Evolutionary conservation across 2,797 vertebrate genomes (phyloP).

Genomic region (Enteromius paludinosus): DNA sequence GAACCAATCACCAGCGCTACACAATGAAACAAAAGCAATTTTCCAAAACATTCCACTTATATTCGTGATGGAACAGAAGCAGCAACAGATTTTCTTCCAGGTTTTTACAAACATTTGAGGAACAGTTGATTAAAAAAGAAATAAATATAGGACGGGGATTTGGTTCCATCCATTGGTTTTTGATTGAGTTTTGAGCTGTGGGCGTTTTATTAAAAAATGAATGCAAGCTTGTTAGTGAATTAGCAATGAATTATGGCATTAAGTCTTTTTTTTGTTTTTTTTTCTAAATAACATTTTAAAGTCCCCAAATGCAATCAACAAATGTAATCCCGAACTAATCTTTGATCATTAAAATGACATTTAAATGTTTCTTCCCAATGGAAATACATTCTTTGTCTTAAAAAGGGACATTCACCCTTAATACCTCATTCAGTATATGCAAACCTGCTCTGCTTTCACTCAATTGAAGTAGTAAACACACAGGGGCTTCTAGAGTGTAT

Average conservation of each 20-base stretch:
- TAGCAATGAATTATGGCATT: not conserved
- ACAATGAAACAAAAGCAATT: not conserved
- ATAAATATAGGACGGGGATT: not conserved
- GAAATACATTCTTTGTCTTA: too few species aligned
- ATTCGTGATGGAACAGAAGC: not conserved
- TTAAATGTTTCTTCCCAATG: not conserved
- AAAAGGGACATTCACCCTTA: not conserved
- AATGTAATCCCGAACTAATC: not conserved
- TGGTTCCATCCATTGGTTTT: not conserved
- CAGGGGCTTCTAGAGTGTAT: too few species aligned
- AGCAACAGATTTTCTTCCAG: not conserved
- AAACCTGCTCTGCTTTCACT: too few species aligned
- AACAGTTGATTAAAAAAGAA: not conserved
- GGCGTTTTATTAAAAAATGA: not conserved
- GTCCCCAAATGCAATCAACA: too few species aligned
- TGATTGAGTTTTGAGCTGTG: not conserved
- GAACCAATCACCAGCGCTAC: not conserved
- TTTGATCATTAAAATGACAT: not conserved
- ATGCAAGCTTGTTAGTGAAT: not conserved
- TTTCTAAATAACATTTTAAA: not conserved
- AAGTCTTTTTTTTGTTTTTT: too few species aligned
- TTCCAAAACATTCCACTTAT: not conserved
- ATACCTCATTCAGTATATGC: not conserved
- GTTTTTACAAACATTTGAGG: not conserved
- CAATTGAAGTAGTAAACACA: too few species aligned